phyloP scores from a whole-genome alignment of 1,140 invertebrate species.

The Drosophila setifemur region DNA sequence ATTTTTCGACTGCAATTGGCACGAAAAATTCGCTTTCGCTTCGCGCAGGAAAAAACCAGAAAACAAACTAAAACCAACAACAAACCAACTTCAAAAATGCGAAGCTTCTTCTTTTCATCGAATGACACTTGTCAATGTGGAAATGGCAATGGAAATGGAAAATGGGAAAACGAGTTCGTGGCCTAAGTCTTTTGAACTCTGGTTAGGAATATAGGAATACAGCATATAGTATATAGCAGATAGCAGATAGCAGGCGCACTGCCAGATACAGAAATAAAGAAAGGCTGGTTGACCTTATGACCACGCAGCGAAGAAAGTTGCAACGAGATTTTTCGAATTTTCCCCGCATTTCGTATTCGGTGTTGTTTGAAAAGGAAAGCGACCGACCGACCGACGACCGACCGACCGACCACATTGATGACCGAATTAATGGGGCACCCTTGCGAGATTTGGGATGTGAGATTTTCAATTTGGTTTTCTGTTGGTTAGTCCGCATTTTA shows the following conservation, averaged over 20 bases:
- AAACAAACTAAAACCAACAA: constrained; percentile 11
- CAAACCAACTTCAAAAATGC: constrained; percentile 39
- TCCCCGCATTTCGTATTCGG: not conserved
- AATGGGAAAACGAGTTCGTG: constrained; percentile 71
- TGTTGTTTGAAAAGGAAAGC: constrained; percentile 23
- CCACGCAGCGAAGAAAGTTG: constrained; percentile 50
- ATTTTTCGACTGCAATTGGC: constrained; percentile 73
- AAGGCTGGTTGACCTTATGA: constrained; percentile 30
- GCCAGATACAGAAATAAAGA: not conserved
- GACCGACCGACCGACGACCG: constrained; percentile 10
- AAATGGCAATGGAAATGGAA: constrained; percentile 22
- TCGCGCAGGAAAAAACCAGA: constrained; percentile 6
- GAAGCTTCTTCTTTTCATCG: constrained; percentile 27
- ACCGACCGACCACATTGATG: not conserved
- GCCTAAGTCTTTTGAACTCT: constrained; percentile 70
- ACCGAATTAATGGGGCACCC: not conserved
- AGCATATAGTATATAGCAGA: not conserved
- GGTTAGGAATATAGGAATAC: not conserved
- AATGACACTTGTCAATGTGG: constrained; percentile 67
- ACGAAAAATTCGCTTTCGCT: constrained; percentile 73
- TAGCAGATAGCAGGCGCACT: too few species aligned
- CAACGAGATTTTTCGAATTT: constrained; percentile 26
- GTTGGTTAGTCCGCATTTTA: too few species aligned
- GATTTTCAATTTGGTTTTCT: too few species aligned
- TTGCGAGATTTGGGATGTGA: not conserved